A percentile compares a stretch with the other conserved stretches of the same genome.
phyloP scores from a whole-genome alignment of 2,113 vertebrate species.

The Podilymbus podiceps region DNA sequence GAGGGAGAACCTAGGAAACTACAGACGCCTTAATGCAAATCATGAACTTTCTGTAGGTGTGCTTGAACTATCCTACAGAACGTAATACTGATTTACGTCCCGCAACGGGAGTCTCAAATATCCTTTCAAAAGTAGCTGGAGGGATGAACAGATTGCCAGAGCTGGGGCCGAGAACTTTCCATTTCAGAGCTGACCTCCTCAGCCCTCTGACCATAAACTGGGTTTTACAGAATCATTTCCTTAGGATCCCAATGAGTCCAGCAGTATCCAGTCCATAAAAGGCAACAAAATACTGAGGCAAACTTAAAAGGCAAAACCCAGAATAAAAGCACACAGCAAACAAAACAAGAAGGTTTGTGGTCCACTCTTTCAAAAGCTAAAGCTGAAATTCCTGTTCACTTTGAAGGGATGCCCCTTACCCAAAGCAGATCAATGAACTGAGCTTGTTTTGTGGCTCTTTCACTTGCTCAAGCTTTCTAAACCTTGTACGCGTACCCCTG shows the following conservation, averaged over 20 bases:
- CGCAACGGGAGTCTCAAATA: not conserved
- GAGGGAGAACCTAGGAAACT: not conserved
- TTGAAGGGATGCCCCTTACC: not conserved
- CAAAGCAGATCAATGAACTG: not conserved
- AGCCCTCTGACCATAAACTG: fast-evolving
- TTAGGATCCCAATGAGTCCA: not conserved
- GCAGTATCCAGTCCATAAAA: not conserved
- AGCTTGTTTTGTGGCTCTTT: not conserved
- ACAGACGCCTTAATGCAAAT: not conserved
- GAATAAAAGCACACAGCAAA: not conserved
- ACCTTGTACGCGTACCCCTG: not conserved
- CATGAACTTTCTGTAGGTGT: not conserved
- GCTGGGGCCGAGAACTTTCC: not conserved
- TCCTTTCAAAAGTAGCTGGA: not conserved
- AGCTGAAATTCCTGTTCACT: not conserved
- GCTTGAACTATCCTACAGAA: not conserved
- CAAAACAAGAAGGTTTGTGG: not conserved
- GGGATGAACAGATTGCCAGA: not conserved
- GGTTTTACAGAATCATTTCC: not conserved
- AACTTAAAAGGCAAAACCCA: not conserved
- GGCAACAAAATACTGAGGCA: not conserved
- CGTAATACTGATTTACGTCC: not conserved
- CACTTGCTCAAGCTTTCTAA: not conserved
- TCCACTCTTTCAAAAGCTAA: not conserved
- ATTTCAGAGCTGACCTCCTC: not conserved